Evolutionary conservation across 2,113 vertebrate genomes (phyloP).

Genomic region (Ursus arctos): DNA sequence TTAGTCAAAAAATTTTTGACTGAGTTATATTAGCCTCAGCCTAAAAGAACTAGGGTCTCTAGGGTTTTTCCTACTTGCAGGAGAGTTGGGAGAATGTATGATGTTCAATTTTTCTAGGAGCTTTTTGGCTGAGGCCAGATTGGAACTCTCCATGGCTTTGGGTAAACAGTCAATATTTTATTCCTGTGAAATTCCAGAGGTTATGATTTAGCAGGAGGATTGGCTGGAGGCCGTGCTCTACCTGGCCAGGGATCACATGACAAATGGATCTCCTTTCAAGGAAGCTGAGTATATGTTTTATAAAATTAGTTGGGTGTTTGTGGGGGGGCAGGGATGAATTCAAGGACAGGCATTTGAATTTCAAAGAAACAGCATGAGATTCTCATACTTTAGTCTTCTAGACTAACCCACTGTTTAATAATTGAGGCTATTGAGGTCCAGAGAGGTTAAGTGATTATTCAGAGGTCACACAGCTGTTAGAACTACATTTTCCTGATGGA

Average conservation of each 20-base stretch:
- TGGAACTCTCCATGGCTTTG: neutral
- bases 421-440: neutral
- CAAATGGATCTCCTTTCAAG: conserved; percentile 13
- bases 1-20: neutral
- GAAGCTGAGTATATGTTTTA: neutral
- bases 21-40: neutral
- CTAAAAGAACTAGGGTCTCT: neutral
- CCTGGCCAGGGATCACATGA: neutral
- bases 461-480: neutral
- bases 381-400: neutral
- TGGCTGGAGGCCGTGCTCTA: neutral
- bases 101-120: neutral
- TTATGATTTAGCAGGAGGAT: neutral
- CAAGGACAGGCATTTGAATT: conserved; percentile 3
- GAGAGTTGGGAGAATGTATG: neutral
- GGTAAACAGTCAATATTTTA: conserved; percentile 27
- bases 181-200: neutral
- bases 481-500: neutral
- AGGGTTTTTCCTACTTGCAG: neutral
- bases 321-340: neutral
- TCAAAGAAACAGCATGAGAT: neutral
- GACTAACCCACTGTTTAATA: neutral
- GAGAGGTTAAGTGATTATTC: neutral
- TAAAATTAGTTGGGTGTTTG: neutral
- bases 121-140: neutral